Evolutionary conservation across 1,140 invertebrate genomes (phyloP).

Genomic region (Temnothorax curvispinosus): DNA sequence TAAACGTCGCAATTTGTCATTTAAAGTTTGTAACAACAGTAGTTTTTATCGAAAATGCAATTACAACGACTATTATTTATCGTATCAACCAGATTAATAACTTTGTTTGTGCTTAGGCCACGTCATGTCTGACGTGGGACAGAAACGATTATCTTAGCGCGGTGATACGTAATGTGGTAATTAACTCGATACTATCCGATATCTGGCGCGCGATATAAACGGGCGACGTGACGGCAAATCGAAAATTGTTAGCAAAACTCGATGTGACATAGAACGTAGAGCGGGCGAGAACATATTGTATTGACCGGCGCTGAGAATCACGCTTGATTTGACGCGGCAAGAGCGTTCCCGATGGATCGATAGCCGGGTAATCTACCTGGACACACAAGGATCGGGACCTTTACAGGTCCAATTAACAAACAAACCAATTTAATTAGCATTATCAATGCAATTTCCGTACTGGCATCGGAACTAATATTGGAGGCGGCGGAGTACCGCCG

Average conservation of each 20-base stretch:
- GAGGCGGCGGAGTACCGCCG: constrained; percentile 64
- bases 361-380: constrained; percentile 49
- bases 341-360: constrained; percentile 2
- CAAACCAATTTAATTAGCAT: constrained; percentile 80
- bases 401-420: constrained; percentile 68
- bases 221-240: constrained; percentile 27
- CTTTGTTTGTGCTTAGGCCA: neutral
- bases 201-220: constrained; percentile 31
- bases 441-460: constrained; percentile 78
- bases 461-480: constrained; percentile 79
- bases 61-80: neutral
- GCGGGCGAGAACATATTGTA: constrained; percentile 26
- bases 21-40: neutral
- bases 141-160: constrained; percentile 32
- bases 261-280: constrained; percentile 1
- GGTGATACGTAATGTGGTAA: constrained; percentile 34
- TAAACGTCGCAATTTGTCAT: neutral
- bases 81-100: neutral
- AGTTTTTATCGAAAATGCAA: constrained; percentile 1
- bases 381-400: constrained; percentile 38
- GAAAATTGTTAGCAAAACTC: constrained; percentile 48
- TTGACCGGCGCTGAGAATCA: constrained; percentile 1
- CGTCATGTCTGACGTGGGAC: neutral
- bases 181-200: constrained; percentile 47
- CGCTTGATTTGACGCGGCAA: constrained; percentile 40